Evolutionary conservation across 2,888 invertebrate genomes (phyloP).

Genomic region (Andricus curvator): DNA sequence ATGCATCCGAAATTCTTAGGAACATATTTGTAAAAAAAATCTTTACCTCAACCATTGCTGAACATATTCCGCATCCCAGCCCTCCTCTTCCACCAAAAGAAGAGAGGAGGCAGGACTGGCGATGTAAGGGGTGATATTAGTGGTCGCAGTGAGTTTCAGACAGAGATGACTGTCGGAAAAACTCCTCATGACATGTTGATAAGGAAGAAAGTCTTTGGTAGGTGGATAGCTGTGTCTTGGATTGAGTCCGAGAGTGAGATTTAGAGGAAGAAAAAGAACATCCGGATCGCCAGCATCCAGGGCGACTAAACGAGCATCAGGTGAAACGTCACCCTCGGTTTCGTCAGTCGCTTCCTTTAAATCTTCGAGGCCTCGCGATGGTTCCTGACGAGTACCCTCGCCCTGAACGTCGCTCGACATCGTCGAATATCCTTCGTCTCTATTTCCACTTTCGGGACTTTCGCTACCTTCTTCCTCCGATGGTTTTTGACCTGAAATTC

Average conservation of each 20-base stretch:
- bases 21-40: too few relatives aligned
- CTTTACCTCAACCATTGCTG: constrained; percentile 84
- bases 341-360: constrained; percentile 87
- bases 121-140: constrained; percentile 52
- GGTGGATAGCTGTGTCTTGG: constrained; percentile 88
- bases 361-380: constrained; percentile 84
- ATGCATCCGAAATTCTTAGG: too few relatives aligned
- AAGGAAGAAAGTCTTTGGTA: constrained; percentile 84
- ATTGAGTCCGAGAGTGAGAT: constrained; percentile 82
- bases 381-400: constrained; percentile 82
- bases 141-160: constrained; percentile 83
- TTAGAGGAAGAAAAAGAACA: constrained; percentile 85
- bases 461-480: constrained; percentile 86
- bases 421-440: constrained; percentile 91
- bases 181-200: constrained; percentile 87
- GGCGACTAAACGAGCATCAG: constrained; percentile 79
- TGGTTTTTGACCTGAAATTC: constrained; percentile 79
- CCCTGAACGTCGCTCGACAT: constrained; percentile 91
- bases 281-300: constrained; percentile 83
- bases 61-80: constrained; percentile 86
- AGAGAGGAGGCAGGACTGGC: constrained; percentile 67
- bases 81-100: constrained; percentile 73
- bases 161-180: constrained; percentile 88
- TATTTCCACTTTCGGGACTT: constrained; percentile 87
- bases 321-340: constrained; percentile 81